A percentile compares a stretch with the other conserved stretches of the same genome.
phyloP scores from a whole-genome alignment of 2,797 vertebrate genomes.

The Pipistrellus nathusii region DNA sequence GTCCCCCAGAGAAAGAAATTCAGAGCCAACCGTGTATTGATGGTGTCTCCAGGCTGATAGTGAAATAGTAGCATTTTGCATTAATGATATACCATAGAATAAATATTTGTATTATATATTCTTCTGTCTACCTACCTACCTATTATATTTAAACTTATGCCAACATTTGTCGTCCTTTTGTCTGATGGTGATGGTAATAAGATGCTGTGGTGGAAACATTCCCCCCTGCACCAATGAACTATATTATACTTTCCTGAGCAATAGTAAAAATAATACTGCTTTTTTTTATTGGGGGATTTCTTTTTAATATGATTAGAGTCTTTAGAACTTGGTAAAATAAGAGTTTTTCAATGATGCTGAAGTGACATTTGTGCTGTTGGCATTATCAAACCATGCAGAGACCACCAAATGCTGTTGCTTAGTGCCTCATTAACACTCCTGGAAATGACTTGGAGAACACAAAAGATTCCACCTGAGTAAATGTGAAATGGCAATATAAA shows the following conservation, averaged over 20 bases:
- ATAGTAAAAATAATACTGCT: conserved; percentile 29
- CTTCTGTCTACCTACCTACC: neutral
- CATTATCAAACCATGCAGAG: conserved; percentile 58
- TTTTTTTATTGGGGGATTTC: neutral
- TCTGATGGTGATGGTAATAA: neutral
- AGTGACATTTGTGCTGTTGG: conserved; percentile 54
- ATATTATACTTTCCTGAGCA: neutral
- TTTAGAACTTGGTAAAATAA: conserved; percentile 32
- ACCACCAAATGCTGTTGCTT: neutral
- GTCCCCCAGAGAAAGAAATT: neutral
- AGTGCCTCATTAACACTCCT: conserved; percentile 61
- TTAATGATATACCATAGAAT: neutral
- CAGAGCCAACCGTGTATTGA: neutral
- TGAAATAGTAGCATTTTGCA: conserved; percentile 24
- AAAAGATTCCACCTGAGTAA: neutral
- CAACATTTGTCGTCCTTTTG: neutral
- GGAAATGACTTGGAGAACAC: conserved; percentile 52
- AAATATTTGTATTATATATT: neutral
- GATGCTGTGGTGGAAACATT: neutral
- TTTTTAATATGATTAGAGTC: conserved; percentile 19
- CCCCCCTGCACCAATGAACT: neutral
- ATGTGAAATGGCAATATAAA: conserved; percentile 44
- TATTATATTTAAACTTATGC: neutral
- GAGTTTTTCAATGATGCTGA: conserved; percentile 15
- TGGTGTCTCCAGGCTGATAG: neutral